Conservation (phyloP, 2,797 vertebrate species). For the Yasuhikotakia modesta region DNA sequence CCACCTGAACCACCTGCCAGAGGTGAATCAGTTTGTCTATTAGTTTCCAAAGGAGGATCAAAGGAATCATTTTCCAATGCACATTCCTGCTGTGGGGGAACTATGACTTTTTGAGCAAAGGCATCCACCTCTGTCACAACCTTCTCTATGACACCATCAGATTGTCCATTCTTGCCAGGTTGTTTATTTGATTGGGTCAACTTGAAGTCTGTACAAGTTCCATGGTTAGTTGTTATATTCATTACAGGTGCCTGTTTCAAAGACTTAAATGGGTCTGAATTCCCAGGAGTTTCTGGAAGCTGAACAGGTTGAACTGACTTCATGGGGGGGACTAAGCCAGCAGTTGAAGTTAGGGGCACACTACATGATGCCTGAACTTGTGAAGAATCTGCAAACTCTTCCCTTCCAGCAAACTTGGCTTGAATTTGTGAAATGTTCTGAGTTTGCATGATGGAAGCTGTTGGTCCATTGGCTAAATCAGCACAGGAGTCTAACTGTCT, state of each 20-base stretch:
- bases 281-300: slow-evolving; percentile 65
- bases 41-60: slow-evolving; percentile 74
- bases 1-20: slow-evolving; percentile 85
- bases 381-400: slow-evolving; percentile 56
- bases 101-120: slow-evolving; percentile 74
- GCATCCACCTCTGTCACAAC: slow-evolving; percentile 63
- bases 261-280: slow-evolving; percentile 60
- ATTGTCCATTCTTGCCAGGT: slow-evolving; percentile 51
- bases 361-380: slow-evolving; percentile 54
- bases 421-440: slow-evolving; percentile 55
- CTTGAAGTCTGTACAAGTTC: slow-evolving; percentile 63
- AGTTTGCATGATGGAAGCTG: slow-evolving; percentile 53
- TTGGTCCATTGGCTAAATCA: slow-evolving; percentile 44
- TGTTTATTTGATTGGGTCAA: slow-evolving; percentile 57
- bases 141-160: slow-evolving; percentile 69
- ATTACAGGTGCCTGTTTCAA: slow-evolving; percentile 58
- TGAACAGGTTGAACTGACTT: slow-evolving; percentile 50
- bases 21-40: slow-evolving; percentile 88
- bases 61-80: slow-evolving; percentile 83
- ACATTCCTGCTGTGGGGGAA: slow-evolving; percentile 80
- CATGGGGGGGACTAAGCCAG: slow-evolving; percentile 51
- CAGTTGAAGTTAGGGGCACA: slow-evolving; percentile 47
- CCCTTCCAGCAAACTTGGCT: slow-evolving; percentile 55
- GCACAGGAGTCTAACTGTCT: slow-evolving; percentile 42
- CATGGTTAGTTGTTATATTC: slow-evolving; percentile 56